phyloP scores from a whole-genome alignment of 92 coral and sea anemone genomes.

The Bergia sp. region DNA sequence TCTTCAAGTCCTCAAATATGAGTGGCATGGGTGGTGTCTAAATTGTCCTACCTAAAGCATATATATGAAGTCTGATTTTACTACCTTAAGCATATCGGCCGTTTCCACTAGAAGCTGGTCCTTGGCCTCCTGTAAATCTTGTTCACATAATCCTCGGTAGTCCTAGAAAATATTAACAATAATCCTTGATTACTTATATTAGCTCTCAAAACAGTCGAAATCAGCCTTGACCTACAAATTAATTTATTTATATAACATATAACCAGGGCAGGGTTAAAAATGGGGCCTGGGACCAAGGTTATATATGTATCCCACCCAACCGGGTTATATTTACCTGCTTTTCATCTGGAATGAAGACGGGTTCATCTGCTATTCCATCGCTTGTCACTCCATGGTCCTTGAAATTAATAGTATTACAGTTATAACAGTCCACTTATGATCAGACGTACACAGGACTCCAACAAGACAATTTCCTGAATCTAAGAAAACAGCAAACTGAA shows the following conservation, averaged over 20 bases:
- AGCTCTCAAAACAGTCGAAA: too few species aligned
- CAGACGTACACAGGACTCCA: not conserved
- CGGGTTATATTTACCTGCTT: slow-evolving; percentile 51
- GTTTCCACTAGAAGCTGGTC: slow-evolving; percentile 93
- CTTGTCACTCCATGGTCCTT: slow-evolving; percentile 49
- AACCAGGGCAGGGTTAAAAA: not conserved
- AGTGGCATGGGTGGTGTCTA: too few species aligned
- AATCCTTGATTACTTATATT: not conserved
- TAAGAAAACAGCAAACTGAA: not conserved
- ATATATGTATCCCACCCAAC: too few species aligned
- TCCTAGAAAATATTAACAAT: slow-evolving; percentile 38
- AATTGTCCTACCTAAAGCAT: too few species aligned
- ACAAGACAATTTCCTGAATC: not conserved
- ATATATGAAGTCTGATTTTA: not conserved
- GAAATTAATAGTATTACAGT: not conserved
- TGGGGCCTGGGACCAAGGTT: too few species aligned
- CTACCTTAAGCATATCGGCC: slow-evolving; percentile 95
- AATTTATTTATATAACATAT: not conserved
- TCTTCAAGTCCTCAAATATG: too few species aligned
- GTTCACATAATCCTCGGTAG: slow-evolving; percentile 91
- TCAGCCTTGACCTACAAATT: not conserved
- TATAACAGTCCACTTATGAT: not conserved
- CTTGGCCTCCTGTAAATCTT: slow-evolving; percentile 96
- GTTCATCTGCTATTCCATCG: slow-evolving; percentile 56
- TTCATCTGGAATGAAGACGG: slow-evolving; percentile 53